Evolutionary conservation across 2,797 vertebrate species (phyloP).

Genomic region (Catharus ustulatus): DNA sequence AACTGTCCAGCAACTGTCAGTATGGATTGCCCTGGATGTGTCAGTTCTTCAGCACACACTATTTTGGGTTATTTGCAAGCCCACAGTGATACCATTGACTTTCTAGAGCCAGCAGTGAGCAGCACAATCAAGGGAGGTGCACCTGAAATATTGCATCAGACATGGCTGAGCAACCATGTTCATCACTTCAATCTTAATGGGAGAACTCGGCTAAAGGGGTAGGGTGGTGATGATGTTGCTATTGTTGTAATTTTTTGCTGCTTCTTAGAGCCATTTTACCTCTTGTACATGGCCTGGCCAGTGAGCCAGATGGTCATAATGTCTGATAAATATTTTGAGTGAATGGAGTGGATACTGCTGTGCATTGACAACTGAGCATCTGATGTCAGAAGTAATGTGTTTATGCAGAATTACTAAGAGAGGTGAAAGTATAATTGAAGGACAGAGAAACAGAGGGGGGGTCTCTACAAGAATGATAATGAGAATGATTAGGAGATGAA

Average conservation of each 20-base stretch:
- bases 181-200: neutral
- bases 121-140: neutral
- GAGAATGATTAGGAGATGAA: slow-evolving; percentile 28
- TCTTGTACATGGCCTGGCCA: neutral
- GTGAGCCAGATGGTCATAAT: slow-evolving; percentile 21
- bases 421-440: slow-evolving; percentile 13
- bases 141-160: neutral
- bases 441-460: neutral
- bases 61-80: neutral
- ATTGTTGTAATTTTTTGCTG: neutral
- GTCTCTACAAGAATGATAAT: slow-evolving; percentile 21
- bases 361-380: neutral
- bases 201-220: neutral
- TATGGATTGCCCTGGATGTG: neutral
- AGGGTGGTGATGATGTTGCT: neutral
- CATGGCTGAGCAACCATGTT: neutral
- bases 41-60: neutral
- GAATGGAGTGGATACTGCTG: neutral
- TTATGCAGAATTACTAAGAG: neutral
- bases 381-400: slow-evolving; percentile 38
- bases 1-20: fast-evolving
- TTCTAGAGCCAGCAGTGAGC: neutral
- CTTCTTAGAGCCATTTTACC: neutral
- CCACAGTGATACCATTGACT: neutral
- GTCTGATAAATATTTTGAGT: slow-evolving; percentile 15